Base-by-base conservation (phyloP, 2,888 invertebrate genomes). In the Geotrupes spiniger region DNA sequence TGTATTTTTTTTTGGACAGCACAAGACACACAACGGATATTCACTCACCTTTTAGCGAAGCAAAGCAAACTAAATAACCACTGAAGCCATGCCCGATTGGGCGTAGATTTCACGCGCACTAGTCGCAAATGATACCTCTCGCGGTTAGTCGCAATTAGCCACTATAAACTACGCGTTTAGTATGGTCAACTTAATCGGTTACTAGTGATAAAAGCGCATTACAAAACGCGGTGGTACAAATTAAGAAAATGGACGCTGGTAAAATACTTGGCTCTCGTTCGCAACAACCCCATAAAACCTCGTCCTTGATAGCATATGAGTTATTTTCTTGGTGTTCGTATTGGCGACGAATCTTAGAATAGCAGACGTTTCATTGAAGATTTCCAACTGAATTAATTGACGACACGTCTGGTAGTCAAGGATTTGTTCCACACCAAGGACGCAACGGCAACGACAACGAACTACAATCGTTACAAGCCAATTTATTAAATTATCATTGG, bases 31-130 rank as follows among this genome's bases (percentile, higher is more conserved):
- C 49, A 49, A 45, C 37, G 42, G 41, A 46, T 37, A 50, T 45
- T 49, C 45, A 50, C 50, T 50, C 50, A 57, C 39, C 41, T 49
- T 47, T 28, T 53, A 50, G 38, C 53, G 47, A 58, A 56, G 60
- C 59, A 56, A 57, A 59, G 51, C 56, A 57, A 56, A 46, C 33
- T 53, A 51, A 27, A 49, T 53, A 50, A 51, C 39, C 56, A 56
- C 55, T 57, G 36, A 58, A 59, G 61, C 61, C 56, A 59, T 58
- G 21, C 3, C 21, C 21, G 6, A 21, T 21, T 21, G 6, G 21
- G 21, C 21, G 6, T 21, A 4, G 3, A 21, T 21, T 21, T 21
- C 21, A n/a, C 6, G 21, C 21, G 21, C 21, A 6, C 6, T 21
- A 3, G 3, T 21, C 21, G 3, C 6, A 4, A 4, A 21, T 6